A percentile compares a stretch with the other conserved stretches of the same genome.
These are phyloP conservation scores for Drosophila rufa DNA, from an alignment of 1,140 invertebrate genomes.

Conservation along the genomic window DNA sequence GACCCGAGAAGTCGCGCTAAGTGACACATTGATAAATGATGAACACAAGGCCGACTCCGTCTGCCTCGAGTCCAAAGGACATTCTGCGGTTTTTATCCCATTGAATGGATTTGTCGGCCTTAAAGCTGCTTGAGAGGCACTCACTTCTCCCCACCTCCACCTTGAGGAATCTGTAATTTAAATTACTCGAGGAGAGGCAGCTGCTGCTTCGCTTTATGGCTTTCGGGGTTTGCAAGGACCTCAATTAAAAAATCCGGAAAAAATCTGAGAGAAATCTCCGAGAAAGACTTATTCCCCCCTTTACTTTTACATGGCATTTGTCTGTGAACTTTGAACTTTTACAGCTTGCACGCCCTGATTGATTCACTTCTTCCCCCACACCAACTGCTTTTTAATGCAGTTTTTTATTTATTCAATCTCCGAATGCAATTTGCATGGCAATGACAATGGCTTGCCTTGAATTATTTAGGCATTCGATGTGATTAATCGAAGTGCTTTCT, in stretches of 20 bases:
- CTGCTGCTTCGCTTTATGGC: conserved; percentile 63
- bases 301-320: not conserved
- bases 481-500: conserved; percentile 74
- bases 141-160: not conserved
- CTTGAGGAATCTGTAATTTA: conserved; percentile 27
- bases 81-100: conserved; percentile 17
- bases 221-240: conserved; percentile 13
- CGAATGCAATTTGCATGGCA: conserved; percentile 63
- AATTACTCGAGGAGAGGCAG: conserved; percentile 21
- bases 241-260: conserved; percentile 38
- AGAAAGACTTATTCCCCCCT: conserved; percentile 15
- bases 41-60: conserved; percentile 15
- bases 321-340: conserved; percentile 55
- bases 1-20: conserved; percentile 53
- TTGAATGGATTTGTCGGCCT: not conserved
- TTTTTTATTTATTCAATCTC: conserved; percentile 32
- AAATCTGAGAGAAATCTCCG: conserved; percentile 2
- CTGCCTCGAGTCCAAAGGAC: conserved; percentile 6
- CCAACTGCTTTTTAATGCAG: conserved; percentile 36
- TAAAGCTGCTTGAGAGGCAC: conserved; percentile 1
- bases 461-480: conserved; percentile 69
- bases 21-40: conserved; percentile 74
- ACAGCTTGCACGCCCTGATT: conserved; percentile 30
- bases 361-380: conserved; percentile 28
- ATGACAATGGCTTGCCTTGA: conserved; percentile 36